Evolutionary conservation across 2,113 vertebrate species (phyloP), one percentile per base, ranked within the genome.

Genomic region (Anolis carolinensis): DNA sequence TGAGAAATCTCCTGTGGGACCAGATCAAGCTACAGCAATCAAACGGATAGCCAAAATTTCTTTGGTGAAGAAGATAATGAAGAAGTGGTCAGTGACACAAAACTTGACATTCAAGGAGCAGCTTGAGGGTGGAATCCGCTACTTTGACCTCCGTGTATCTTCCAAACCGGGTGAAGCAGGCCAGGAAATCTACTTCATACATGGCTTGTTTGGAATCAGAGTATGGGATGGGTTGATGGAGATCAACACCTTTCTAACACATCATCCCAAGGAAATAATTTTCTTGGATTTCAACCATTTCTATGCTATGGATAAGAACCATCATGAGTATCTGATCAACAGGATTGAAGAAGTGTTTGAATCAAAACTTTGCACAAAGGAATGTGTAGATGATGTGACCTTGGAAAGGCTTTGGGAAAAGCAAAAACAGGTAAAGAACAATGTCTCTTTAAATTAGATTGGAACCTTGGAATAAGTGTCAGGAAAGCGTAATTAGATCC

Each of bases 201-300:
- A 99, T 0, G 99, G 98, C 14, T 97, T 99, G 78, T 99, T 98
- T 93, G 98, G 98, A 82, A 98, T 98, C 94, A 98, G 93, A 93
- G 99, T 99, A 79, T 95, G 95, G 72, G 98, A 99, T 18, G 98
- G 99, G 2, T 94, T 99, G 88, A 92, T 92, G 83, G 98, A 99
- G 91, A 99, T 99, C 0, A 97, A 98, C 87, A 90, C 84, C 0
- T 99, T 99, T 90, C 96, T 99, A 30, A 92, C 92, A 13, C 92
- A 95, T 81, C 98, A 99, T 89, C 95, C 93, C 21, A 97, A 92
- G 76, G 95, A 99, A 96, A 96, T 98, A 0, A 92, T 99, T 86
- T 98, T 99, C 89, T 91, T 99, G 91, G 98, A 99, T 95, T 99
- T 99, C 92, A 99, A 99, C 95, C 99, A 99, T 89, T 98, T 99